phyloP scores from a whole-genome alignment of 2,113 vertebrate genomes.

The Naja naja region DNA sequence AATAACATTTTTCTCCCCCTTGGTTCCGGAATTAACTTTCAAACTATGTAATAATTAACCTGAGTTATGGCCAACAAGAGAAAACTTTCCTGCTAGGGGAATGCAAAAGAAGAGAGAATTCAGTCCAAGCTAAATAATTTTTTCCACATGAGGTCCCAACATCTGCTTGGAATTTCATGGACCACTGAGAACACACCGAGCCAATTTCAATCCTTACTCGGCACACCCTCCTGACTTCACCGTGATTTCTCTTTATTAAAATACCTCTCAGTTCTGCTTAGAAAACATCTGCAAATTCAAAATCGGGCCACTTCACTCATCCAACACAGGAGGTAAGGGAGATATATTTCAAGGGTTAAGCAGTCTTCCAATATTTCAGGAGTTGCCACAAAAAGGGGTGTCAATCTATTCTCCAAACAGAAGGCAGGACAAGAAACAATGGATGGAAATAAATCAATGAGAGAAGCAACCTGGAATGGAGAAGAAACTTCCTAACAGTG shows the following conservation, averaged over 20 bases:
- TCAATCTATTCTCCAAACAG: neutral
- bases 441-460: neutral
- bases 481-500: too few relatives aligned
- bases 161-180: constrained; percentile 16
- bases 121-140: neutral
- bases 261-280: neutral
- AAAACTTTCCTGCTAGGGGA: neutral
- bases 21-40: neutral
- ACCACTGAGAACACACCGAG: neutral
- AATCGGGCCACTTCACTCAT: neutral
- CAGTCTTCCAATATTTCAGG: neutral
- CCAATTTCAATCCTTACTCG: neutral
- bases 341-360: neutral
- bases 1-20: too few relatives aligned
- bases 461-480: neutral
- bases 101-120: neutral
- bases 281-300: neutral
- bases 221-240: neutral
- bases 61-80: neutral
- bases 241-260: neutral
- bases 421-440: neutral
- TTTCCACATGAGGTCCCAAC: neutral
- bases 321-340: neutral
- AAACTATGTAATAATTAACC: neutral
- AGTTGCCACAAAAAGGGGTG: neutral